phyloP scores from a whole-genome alignment of 1,140 invertebrate species.

The Drosophila sp. region DNA sequence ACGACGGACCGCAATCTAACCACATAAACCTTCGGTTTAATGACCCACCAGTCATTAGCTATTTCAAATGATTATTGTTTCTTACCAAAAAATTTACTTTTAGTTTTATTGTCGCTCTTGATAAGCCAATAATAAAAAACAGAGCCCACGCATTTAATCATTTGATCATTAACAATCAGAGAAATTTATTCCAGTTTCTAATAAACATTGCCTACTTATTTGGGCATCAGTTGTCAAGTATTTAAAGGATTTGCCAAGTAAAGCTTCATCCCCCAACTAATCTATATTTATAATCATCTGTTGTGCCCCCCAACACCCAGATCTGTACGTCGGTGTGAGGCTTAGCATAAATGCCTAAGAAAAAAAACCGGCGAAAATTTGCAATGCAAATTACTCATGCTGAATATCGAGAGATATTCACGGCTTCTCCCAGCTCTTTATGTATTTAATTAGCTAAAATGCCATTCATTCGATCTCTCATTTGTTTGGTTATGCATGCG shows the following conservation, averaged over 20 bases:
- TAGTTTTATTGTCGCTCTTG: constrained; percentile 46
- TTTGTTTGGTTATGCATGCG: constrained; percentile 69
- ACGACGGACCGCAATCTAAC: background rate
- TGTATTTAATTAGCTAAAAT: constrained; percentile 68
- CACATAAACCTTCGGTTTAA: constrained; percentile 34
- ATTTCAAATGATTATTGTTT: constrained; percentile 28
- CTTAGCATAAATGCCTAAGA: constrained; percentile 61
- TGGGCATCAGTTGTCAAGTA: background rate
- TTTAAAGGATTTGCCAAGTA: background rate
- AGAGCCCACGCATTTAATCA: background rate
- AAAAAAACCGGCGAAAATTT: constrained; percentile 41
- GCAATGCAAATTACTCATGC: constrained; percentile 61
- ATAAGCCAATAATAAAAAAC: constrained; percentile 15
- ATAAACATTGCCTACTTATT: constrained; percentile 39
- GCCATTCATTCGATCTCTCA: constrained; percentile 48
- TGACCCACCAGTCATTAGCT: constrained; percentile 46
- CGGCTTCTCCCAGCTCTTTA: constrained; percentile 42
- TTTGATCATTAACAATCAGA: background rate
- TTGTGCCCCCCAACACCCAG: background rate
- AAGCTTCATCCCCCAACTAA: no score
- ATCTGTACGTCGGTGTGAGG: constrained; percentile 47
- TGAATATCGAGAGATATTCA: constrained; percentile 37
- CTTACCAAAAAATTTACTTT: constrained; percentile 34
- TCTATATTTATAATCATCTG: background rate
- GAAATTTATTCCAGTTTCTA: background rate